Conservation (phyloP, 2,113 vertebrate species). For the Melanerpes aurifrons region DNA sequence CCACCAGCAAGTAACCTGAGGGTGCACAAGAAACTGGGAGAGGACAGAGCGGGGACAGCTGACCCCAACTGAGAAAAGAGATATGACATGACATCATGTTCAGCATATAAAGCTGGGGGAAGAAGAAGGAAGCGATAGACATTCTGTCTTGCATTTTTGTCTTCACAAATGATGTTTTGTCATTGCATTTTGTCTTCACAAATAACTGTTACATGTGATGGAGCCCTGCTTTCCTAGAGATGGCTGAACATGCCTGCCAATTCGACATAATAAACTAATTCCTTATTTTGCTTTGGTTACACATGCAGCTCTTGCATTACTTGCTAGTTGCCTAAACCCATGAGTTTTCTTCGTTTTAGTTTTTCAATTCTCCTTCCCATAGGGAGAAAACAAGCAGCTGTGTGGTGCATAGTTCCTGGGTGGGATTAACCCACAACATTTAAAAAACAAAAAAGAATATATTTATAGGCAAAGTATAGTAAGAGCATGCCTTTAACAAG, state of each 20-base stretch:
- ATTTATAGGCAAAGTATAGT: background rate
- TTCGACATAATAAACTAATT: background rate
- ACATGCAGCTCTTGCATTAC: fast-evolving
- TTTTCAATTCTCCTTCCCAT: background rate
- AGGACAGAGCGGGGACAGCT: background rate
- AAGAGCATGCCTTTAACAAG: background rate
- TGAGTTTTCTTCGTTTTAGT: background rate
- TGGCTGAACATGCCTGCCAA: background rate
- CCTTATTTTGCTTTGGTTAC: background rate
- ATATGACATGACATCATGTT: background rate
- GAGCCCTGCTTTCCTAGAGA: background rate
- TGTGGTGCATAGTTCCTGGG: background rate
- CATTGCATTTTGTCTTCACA: background rate
- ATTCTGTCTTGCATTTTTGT: background rate
- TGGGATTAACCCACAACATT: background rate
- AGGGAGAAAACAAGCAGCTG: background rate
- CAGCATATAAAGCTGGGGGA: background rate
- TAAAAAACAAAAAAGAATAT: background rate
- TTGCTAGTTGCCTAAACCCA: background rate
- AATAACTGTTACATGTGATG: fast-evolving
- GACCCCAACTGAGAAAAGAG: background rate
- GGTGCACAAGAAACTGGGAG: background rate
- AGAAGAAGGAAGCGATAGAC: background rate
- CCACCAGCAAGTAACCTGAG: fast-evolving
- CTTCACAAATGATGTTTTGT: background rate